Evolutionary conservation across 2,797 vertebrate genomes (phyloP).

Genomic region (Momotus momota): DNA sequence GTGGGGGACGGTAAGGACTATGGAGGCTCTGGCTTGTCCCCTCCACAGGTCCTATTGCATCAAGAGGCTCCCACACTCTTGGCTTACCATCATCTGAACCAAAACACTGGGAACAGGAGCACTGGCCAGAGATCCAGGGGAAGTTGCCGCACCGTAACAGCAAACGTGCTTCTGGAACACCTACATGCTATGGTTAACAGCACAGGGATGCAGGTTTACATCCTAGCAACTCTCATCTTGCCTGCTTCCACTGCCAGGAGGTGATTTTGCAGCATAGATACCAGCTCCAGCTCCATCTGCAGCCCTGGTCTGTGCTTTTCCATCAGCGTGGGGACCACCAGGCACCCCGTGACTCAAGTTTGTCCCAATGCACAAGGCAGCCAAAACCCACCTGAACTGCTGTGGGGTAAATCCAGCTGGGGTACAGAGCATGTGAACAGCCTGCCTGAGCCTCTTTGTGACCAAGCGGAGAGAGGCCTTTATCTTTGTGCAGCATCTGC

Average conservation of each 20-base stretch:
- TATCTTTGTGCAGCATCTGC: neutral
- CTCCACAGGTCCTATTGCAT: neutral
- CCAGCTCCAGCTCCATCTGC: neutral
- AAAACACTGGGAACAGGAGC: neutral
- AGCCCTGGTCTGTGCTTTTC: fast-evolving
- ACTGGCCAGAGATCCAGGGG: fast-evolving
- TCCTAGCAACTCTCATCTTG: neutral
- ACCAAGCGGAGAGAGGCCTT: neutral
- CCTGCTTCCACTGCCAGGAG: neutral
- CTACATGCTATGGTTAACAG: fast-evolving
- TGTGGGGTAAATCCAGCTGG: neutral
- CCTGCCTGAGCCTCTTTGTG: neutral
- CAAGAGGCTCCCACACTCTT: fast-evolving
- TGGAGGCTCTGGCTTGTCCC: neutral
- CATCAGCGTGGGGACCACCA: neutral
- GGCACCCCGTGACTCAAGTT: neutral
- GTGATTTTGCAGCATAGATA: fast-evolving
- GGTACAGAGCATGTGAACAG: fast-evolving
- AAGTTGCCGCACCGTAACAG: no score
- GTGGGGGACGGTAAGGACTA: neutral
- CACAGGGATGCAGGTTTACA: neutral
- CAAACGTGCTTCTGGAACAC: neutral
- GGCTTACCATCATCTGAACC: fast-evolving
- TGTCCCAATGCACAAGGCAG: fast-evolving
- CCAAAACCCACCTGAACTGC: neutral